phyloP scores from a whole-genome alignment of 1,140 invertebrate genomes.

The Megathymus violae region DNA sequence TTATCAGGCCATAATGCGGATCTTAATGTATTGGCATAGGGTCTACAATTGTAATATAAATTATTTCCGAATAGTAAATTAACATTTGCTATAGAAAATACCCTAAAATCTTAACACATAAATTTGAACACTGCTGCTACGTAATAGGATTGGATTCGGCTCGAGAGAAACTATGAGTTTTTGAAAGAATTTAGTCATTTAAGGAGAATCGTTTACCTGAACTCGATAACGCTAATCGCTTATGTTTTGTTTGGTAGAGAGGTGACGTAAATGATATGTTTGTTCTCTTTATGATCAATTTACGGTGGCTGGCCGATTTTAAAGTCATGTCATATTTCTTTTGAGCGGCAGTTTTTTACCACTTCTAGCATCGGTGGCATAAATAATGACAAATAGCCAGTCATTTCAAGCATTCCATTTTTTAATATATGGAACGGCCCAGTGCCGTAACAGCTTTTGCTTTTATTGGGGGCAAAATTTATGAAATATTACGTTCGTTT shows the following conservation, averaged over 20 bases:
- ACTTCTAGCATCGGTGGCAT: background rate
- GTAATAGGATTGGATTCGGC: slow-evolving; percentile 29
- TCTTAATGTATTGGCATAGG: slow-evolving; percentile 34
- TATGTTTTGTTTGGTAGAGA: slow-evolving; percentile 67
- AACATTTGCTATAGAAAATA: slow-evolving; percentile 11
- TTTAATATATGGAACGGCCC: background rate
- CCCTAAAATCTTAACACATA: slow-evolving; percentile 3
- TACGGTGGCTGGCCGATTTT: slow-evolving; percentile 23
- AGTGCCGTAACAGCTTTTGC: background rate
- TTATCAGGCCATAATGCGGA: slow-evolving; percentile 3
- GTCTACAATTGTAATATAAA: slow-evolving; percentile 33
- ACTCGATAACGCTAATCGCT: slow-evolving; percentile 75
- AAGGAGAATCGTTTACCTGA: slow-evolving; percentile 69
- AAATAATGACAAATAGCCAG: slow-evolving; percentile 1
- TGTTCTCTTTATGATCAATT: slow-evolving; percentile 41
- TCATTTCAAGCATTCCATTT: background rate
- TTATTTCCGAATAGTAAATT: background rate
- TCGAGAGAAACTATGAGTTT: slow-evolving; percentile 8
- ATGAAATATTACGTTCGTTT: no score
- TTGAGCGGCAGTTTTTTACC: slow-evolving; percentile 10
- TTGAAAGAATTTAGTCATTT: slow-evolving; percentile 67
- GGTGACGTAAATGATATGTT: slow-evolving; percentile 65
- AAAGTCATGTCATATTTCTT: slow-evolving; percentile 22
- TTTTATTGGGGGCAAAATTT: background rate
- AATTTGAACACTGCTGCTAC: background rate